Evolutionary conservation across 2,888 invertebrate genomes (phyloP).

Genomic region (Nephrotoma appendiculata): DNA sequence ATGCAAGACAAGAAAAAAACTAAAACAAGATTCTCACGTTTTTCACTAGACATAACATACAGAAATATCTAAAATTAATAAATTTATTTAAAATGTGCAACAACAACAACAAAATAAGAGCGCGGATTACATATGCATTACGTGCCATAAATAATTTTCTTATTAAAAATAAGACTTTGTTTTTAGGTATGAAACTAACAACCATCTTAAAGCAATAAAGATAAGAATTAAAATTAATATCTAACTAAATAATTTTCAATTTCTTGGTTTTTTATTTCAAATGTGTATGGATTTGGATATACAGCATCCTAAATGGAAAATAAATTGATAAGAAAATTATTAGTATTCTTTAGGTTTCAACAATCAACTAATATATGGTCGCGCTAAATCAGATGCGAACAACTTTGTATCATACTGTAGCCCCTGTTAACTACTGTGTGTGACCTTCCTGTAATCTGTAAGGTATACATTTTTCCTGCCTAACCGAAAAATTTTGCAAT

Average conservation of each 20-base stretch:
- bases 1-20: background rate
- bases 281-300: background rate
- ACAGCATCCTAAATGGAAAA: background rate
- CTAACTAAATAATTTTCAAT: background rate
- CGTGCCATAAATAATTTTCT: background rate
- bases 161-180: background rate
- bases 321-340: background rate
- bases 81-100: background rate
- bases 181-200: background rate
- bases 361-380: background rate
- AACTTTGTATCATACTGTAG: background rate
- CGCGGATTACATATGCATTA: background rate
- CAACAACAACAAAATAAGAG: background rate
- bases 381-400: background rate
- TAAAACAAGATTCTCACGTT: background rate
- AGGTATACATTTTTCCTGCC: too few species aligned
- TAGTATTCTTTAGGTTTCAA: background rate
- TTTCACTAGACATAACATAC: background rate
- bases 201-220: background rate
- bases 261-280: background rate
- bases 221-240: background rate
- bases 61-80: background rate
- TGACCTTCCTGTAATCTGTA: too few species aligned
- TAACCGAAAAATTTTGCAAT: too few species aligned
- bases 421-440: too few species aligned